Conservation (phyloP, 2,888 invertebrate species). For the Elysia crispata region DNA sequence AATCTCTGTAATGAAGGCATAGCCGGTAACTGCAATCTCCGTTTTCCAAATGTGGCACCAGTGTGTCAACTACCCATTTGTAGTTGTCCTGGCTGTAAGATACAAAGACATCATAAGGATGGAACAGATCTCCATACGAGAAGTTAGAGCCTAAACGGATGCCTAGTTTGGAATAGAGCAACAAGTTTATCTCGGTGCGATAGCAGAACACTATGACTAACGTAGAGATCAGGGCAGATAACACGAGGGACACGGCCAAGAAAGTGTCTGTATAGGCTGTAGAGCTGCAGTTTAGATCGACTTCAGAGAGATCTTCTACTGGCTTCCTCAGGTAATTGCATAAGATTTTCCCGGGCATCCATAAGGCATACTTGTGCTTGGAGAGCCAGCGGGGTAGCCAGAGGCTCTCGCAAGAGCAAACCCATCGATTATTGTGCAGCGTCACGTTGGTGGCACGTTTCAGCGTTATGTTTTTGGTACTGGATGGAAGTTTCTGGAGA, state of each 20-base stretch:
- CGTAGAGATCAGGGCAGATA: constrained; percentile 45
- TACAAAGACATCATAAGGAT: constrained; percentile 89
- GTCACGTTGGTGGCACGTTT: constrained; percentile 47
- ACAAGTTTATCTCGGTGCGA: constrained; percentile 47
- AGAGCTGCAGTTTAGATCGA: constrained; percentile 40
- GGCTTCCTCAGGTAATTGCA: constrained; percentile 44
- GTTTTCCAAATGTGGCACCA: constrained; percentile 89
- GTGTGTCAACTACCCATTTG: constrained; percentile 89
- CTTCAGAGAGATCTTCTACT: constrained; percentile 37
- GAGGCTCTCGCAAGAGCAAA: constrained; percentile 49
- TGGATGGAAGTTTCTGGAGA: constrained; percentile 46
- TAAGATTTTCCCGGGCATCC: constrained; percentile 46
- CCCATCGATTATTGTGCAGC: constrained; percentile 51
- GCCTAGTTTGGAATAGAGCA: constrained; percentile 54
- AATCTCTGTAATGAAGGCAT: constrained; percentile 66
- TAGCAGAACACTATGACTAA: constrained; percentile 42
- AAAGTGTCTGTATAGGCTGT: constrained; percentile 41
- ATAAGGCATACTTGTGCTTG: constrained; percentile 35
- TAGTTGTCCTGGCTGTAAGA: constrained; percentile 89
- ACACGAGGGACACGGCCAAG: constrained; percentile 33
- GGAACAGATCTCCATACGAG: constrained; percentile 45
- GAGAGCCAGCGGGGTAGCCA: constrained; percentile 51
- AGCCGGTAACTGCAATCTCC: constrained; percentile 78
- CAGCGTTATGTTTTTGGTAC: constrained; percentile 48
- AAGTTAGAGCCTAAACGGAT: constrained; percentile 52